Percentiles rank a stretch among this genome's conserved stretches.
These are phyloP conservation scores for Anagyrus pseudococci DNA, from an alignment of 2,888 invertebrate genomes.

Conservation along the genomic window DNA sequence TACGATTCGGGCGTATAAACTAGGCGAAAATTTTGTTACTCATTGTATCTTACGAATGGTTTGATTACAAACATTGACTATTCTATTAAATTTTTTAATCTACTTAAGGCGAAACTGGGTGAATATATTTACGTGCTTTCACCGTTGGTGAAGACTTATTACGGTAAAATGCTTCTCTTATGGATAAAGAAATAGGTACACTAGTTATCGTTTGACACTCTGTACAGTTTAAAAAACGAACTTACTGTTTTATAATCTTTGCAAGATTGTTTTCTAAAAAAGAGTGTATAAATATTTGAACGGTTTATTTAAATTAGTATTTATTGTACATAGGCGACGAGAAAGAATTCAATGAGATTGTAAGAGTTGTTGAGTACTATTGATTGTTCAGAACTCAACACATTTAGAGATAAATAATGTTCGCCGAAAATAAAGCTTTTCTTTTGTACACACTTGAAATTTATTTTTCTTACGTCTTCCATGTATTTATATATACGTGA, in stretches of 20 bases:
- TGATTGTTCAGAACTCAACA: slow-evolving; percentile 40
- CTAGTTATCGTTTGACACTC: slow-evolving; percentile 20
- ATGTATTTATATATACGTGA: slow-evolving; percentile 31
- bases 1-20: no score
- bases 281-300: slow-evolving; percentile 8
- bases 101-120: slow-evolving; percentile 18
- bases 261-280: slow-evolving; percentile 5
- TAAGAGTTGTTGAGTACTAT: slow-evolving; percentile 37
- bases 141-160: no score
- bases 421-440: slow-evolving; percentile 40
- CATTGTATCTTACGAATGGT: no score
- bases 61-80: background rate
- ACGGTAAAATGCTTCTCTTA: no score
- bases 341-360: slow-evolving; percentile 31
- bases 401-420: slow-evolving; percentile 27
- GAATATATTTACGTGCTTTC: slow-evolving; percentile 24
- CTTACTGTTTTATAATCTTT: slow-evolving; percentile 15
- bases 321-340: slow-evolving; percentile 36
- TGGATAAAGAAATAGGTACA: no score
- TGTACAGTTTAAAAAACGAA: slow-evolving; percentile 22
- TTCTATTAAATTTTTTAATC: slow-evolving; percentile 26
- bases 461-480: slow-evolving; percentile 45
- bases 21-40: no score
- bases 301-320: slow-evolving; percentile 30
- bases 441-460: slow-evolving; percentile 41